Base-by-base conservation (phyloP, 2,113 vertebrate genomes). In the Coregonus clupeaformis region DNA sequence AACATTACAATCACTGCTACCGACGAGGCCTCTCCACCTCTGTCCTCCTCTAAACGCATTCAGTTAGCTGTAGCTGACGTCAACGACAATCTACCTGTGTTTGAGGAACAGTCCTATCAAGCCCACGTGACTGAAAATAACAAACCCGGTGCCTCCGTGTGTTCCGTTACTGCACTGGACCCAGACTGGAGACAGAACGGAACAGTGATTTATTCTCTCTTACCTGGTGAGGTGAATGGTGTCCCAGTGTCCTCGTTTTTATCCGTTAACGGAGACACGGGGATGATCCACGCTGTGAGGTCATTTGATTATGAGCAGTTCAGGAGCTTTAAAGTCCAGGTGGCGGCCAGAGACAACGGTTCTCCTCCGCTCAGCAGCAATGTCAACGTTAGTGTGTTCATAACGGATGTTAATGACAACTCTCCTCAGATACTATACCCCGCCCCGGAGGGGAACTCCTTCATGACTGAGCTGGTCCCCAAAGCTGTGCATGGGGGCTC, bases 301-400 rank as follows among this genome's bases (percentile, higher is more conserved):
- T 90, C 92, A 2, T 94, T 94, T 62, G 92, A 95, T 78, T 94
- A 94, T 65, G 94, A 94, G 49, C 89, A 93, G 63, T 55, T 92
- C 7, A 80, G 52, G 71, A 77, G 79, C 29, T 87, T 94, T 47
- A 85, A 90, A 36, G 78, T 94, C 20, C 81, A 78, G 1, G 85
- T 92, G 32, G 85, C 86, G n/a, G 92, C 91, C 16, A 82, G 77
- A 69, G 92, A 94, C 74, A 87, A 87, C 0, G 93, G 94, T 2
- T 87, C 90, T 77, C 93, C 93, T 24, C 88, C 90, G 0, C 91
- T 94, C 45, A 92, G 87, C 77, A 92, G 83, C 76, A 93, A 91
- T 1, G 88, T 86, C 30, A 91, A 87, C 0, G 76, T 94, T 27
- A 90, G 36, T 57, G 75, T 94, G 5, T 88, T 89, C 4, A 84